Percentiles rank a stretch among this genome's conserved stretches.
Evolutionary conservation across 2,797 vertebrate species (phyloP).

Genomic region (Strix occidentalis): DNA sequence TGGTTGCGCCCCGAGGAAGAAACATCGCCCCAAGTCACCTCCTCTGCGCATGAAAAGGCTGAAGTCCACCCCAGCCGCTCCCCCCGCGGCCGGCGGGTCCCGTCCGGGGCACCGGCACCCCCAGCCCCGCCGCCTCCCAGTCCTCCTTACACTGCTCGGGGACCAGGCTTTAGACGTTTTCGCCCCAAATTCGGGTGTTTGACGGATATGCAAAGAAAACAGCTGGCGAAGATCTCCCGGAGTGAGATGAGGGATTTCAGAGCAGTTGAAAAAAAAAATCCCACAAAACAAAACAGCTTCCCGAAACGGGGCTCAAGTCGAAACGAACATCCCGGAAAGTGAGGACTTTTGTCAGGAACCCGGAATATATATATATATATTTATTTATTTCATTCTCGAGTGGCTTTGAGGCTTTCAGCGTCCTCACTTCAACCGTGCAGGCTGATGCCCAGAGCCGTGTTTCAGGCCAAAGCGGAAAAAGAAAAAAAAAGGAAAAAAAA

Average conservation of each 20-base stretch:
- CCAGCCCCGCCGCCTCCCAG: background rate
- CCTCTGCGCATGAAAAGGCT: background rate
- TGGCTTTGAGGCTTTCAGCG: background rate
- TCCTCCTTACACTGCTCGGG: background rate
- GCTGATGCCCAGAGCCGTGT: background rate
- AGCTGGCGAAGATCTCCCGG: background rate
- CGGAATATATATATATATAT: background rate
- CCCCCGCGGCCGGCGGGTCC: background rate
- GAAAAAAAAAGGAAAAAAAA: rapidly evolving
- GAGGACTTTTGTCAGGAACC: background rate
- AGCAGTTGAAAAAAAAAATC: rapidly evolving
- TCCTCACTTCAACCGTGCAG: background rate
- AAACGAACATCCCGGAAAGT: background rate
- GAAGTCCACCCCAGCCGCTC: background rate
- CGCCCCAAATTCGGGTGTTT: background rate
- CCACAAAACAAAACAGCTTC: background rate
- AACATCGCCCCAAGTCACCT: background rate
- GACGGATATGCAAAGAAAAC: background rate
- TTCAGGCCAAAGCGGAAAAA: background rate
- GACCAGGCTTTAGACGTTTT: background rate
- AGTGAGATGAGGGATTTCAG: background rate
- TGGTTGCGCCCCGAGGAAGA: background rate
- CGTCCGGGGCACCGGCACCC: background rate
- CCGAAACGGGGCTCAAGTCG: background rate
- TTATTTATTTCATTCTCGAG: background rate